phyloP scores from a whole-genome alignment of 2,797 vertebrate species.

The Caiman crocodilus region DNA sequence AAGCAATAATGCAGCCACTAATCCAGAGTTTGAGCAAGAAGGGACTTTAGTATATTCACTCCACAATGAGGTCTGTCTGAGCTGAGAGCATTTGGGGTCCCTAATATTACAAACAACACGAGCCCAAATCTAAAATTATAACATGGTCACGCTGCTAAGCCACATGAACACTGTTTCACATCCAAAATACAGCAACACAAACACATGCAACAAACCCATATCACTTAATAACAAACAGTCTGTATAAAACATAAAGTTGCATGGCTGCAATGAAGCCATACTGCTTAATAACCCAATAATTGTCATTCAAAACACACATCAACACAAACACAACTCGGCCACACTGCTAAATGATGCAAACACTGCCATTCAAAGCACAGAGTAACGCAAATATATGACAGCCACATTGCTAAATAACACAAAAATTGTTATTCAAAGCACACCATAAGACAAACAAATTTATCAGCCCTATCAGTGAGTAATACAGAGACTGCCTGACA shows the following conservation, averaged over 20 bases:
- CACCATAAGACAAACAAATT: not conserved
- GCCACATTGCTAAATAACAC: not conserved
- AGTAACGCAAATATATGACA: not conserved
- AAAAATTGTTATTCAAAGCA: not conserved
- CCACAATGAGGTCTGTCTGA: not conserved
- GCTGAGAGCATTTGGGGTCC: not conserved
- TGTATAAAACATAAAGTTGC: no score
- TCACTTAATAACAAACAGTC: not conserved
- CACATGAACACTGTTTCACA: no score
- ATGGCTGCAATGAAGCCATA: not conserved
- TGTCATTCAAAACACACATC: not conserved
- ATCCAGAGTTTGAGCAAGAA: not conserved
- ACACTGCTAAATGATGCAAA: not conserved
- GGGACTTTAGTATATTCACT: accelerated
- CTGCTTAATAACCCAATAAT: not conserved
- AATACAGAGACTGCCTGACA: no score
- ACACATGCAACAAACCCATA: not conserved
- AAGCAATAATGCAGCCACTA: not conserved
- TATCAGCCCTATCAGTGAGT: no score
- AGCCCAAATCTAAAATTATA: no score
- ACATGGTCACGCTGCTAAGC: no score
- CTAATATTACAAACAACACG: no score
- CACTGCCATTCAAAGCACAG: not conserved
- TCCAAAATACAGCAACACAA: not conserved
- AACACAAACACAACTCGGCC: not conserved